phyloP scores from a whole-genome alignment of 2,888 invertebrate genomes.

The Yponomeuta sedellus region DNA sequence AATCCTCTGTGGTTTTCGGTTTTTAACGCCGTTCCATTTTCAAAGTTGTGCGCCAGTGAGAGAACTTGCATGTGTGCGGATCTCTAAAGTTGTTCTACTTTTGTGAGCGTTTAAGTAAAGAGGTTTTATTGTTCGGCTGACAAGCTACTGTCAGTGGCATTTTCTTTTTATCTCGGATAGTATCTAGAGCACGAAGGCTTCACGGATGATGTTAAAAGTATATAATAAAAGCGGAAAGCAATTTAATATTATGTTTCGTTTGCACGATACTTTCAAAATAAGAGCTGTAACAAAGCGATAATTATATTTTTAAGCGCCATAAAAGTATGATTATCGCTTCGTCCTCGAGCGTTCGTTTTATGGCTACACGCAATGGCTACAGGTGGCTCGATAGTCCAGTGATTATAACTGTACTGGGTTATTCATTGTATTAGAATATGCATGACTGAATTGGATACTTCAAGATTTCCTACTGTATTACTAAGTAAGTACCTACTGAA shows the following conservation, averaged over 20 bases:
- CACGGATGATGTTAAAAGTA: neutral
- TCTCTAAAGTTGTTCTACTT: neutral
- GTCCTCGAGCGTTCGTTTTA: no score
- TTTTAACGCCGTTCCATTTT: neutral
- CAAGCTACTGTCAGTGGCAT: slow-evolving; percentile 1
- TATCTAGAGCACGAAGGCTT: neutral
- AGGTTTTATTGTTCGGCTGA: slow-evolving; percentile 1
- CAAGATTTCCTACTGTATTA: neutral
- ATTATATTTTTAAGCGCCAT: neutral
- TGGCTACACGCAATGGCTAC: no score
- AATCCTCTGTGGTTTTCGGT: neutral
- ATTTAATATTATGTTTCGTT: neutral
- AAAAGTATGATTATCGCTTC: no score
- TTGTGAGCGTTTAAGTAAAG: neutral
- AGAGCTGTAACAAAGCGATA: neutral
- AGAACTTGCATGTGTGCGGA: neutral
- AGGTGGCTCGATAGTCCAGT: no score
- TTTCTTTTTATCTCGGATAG: neutral
- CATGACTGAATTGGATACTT: no score
- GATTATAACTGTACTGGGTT: no score
- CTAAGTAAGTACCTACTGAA: neutral
- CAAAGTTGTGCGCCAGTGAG: slow-evolving; percentile 1
- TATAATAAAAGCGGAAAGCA: neutral
- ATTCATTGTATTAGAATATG: no score
- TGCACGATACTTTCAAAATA: neutral